Conservation (phyloP, 2,113 vertebrate genomes). For the Apodemus sylvaticus region DNA sequence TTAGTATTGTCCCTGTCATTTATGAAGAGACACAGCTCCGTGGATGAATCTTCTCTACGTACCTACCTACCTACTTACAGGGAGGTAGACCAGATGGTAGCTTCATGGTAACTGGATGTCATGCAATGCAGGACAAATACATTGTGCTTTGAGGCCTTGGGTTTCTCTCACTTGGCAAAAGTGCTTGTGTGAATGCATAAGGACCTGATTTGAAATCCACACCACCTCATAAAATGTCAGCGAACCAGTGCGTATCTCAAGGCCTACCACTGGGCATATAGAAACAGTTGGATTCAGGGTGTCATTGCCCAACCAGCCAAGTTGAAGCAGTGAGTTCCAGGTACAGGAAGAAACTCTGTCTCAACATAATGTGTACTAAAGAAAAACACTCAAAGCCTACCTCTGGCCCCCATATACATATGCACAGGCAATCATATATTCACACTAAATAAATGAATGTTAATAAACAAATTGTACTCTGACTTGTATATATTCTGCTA, state of each 20-base stretch:
- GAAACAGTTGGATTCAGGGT: too few relatives aligned
- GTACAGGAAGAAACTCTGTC: background rate
- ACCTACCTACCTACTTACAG: background rate
- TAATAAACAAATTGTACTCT: background rate
- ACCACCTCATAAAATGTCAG: background rate
- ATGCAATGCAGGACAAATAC: rapidly evolving
- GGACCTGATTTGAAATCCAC: too few relatives aligned
- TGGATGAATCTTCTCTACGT: background rate
- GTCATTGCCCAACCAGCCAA: background rate
- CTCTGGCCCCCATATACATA: background rate
- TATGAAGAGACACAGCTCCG: background rate
- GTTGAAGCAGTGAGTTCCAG: background rate
- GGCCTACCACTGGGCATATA: background rate
- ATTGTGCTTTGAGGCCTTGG: background rate
- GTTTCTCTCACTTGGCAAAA: background rate
- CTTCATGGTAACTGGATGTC: background rate
- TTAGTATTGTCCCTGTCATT: background rate
- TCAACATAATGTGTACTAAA: background rate
- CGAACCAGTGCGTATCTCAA: background rate
- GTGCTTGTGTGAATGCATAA: background rate
- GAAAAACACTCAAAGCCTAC: background rate
- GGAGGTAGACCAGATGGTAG: too few relatives aligned
- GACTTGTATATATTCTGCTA: rapidly evolving
- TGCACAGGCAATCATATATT: background rate
- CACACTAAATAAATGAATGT: background rate